Evolutionary conservation across 2,113 vertebrate genomes (phyloP), one percentile per base, ranked within the genome.

Genomic region (Haplochromis vanheusdeni): DNA sequence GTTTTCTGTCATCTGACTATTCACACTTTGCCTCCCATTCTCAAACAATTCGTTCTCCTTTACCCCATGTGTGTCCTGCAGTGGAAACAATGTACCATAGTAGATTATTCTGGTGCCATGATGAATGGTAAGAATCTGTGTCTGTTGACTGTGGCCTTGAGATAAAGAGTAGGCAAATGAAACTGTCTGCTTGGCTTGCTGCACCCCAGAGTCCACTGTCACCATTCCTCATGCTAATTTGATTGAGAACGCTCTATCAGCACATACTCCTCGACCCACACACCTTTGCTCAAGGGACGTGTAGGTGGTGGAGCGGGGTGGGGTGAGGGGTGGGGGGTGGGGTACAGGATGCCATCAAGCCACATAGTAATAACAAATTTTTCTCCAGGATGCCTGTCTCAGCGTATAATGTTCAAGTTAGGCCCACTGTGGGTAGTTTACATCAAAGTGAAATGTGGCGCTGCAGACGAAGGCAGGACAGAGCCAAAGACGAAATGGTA

Each of bases 111-210:
- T 88, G 80, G 75, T 80, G 47, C 81, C 77, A 86, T 94, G 94
- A 95, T 95, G 89, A 96, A 96, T 95, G 91, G 89, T 70, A 81
- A 73, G 86, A 83, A 89, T 86, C 21, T 35, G 37, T 33, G 86
- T 62, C 83, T 91, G 89, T 93, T 93, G 89, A 93, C 84, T 93
- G 92, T 86, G 92, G 91, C 91, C 93, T 92, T 87, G 87, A 93
- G 94, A 96, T 95, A 95, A 96, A 95, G 86, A 95, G 94, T 94
- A 95, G 93, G 95, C 89, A 94, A 95, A 95, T 94, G 83, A 95
- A 95, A 93, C 87, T 80, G 90, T 84, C 82, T 87, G 84, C 87
- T 86, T 81, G 91, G 88, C 86, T 86, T 47, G 84, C 60, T 86
- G 93, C 80, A 86, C 88, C 88, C 83, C 16, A 9, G 84, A 90